Evolutionary conservation across 1,140 invertebrate species (phyloP), one percentile per base, ranked within the genome.

Genomic region (Cardiocondyla obscurior): DNA sequence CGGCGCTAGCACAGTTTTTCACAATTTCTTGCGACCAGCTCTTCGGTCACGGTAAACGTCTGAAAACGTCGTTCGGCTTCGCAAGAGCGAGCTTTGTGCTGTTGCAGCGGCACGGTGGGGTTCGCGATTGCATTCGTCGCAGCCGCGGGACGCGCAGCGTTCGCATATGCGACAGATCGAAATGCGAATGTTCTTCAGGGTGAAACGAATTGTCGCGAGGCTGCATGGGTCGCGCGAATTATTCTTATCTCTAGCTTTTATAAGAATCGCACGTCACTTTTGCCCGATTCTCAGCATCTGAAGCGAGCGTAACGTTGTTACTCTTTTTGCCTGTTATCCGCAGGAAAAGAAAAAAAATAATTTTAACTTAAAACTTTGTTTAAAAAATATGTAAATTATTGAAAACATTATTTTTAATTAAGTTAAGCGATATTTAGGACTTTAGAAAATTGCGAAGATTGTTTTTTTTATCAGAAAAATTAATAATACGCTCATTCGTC

Each of bases 111-210:
- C 51, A 16, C 30, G 12, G 19, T 55, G 16, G 53, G 51, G 39
- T 6, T 76, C 44, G 39, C 58, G 39, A 67, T 77, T 51, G 19
- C 64, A 53, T 65, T 79, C 33, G 74, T 79, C 22, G 57, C 72
- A 58, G 58, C 57, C 25, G 36, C 74, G 44, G 30, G 64, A 55
- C 7, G 36, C 7, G 36, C 5, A 58, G 42, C 49, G 49, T 64
- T 22, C 42, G 3, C 57, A 39, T 49, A 42, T 53, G 44, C 46
- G 28, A 49, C 73, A 19, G 33, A 64, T 49, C 55, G 42, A 74
- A 49, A 72, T 4, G 16, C 33, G n/a, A 62, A 8, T 49, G 28
- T 14, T 25, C 12, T 64, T 62, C 72, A 30, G 28, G 22, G 42
- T 49, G 57, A 76, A 33, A 76, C 42, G 36, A 76, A 76, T 76